A percentile compares a stretch with the other conserved stretches of the same genome.
phyloP scores from a whole-genome alignment of 2,113 vertebrate genomes.

The Arvicanthis niloticus region DNA sequence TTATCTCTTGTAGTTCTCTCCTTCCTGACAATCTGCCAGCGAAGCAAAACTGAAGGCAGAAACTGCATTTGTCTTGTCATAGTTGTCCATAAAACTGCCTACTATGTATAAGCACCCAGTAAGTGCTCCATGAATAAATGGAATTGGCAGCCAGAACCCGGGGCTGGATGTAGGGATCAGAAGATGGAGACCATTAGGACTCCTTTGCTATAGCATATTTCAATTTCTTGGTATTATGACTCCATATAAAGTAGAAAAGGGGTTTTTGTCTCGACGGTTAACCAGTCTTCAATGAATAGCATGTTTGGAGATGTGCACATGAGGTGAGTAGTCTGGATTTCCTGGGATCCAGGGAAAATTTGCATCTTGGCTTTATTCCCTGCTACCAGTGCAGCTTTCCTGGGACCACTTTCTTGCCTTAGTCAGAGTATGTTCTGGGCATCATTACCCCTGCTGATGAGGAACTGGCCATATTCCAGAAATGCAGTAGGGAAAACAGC shows the following conservation, averaged over 20 bases:
- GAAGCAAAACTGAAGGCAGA: neutral
- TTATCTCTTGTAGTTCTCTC: constrained; percentile 34
- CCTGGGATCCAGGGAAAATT: neutral
- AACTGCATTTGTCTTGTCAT: constrained; percentile 14
- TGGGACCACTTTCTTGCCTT: neutral
- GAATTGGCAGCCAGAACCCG: constrained; percentile 46
- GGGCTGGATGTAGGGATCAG: constrained; percentile 5
- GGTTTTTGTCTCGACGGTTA: neutral
- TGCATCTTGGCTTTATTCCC: constrained; percentile 14
- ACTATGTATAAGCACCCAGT: neutral
- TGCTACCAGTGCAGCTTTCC: neutral
- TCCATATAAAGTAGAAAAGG: neutral
- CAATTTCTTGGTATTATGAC: neutral
- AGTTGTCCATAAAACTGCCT: neutral
- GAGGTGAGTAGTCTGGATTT: constrained; percentile 17
- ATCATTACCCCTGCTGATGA: neutral
- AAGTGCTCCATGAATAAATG: constrained; percentile 16
- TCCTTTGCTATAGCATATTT: neutral
- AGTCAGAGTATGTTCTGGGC: neutral
- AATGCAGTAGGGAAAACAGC: neutral
- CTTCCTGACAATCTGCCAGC: neutral
- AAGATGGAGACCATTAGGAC: neutral
- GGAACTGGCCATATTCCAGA: neutral
- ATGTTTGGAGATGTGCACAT: neutral
- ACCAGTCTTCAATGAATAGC: neutral